Conservation (phyloP, 2,888 invertebrate species). For the Drosophila flavopinicola region DNA sequence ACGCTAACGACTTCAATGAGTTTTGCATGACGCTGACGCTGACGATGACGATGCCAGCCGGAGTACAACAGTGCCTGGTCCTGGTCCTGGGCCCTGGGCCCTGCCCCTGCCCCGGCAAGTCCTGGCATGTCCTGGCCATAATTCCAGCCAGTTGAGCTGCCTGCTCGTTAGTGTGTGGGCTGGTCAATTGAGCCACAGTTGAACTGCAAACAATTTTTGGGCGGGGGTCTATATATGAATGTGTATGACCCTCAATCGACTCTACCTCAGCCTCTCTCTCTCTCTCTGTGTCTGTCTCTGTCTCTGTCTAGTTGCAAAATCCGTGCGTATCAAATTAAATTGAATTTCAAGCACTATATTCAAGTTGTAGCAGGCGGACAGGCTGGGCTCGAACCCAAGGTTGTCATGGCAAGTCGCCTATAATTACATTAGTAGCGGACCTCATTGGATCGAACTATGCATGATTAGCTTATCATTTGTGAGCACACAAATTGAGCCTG, state of each 20-base stretch:
- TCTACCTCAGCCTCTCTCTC: constrained; percentile 4
- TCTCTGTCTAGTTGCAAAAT: constrained; percentile 58
- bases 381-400: constrained; percentile 24
- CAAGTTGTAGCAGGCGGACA: constrained; percentile 20
- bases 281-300: too few relatives aligned
- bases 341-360: constrained; percentile 71
- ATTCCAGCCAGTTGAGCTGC: constrained; percentile 32
- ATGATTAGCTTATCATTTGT: constrained; percentile 69
- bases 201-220: constrained; percentile 72
- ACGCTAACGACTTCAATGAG: constrained; percentile 75
- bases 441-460: constrained; percentile 52
- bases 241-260: constrained; percentile 22
- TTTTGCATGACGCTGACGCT: constrained; percentile 68
- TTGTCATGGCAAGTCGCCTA: constrained; percentile 61
- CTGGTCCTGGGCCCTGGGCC: too few relatives aligned
- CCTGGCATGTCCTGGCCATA: constrained; percentile 15
- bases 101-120: constrained; percentile 24
- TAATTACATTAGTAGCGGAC: constrained; percentile 72
- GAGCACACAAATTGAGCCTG: constrained; percentile 20
- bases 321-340: constrained; percentile 73
- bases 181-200: constrained; percentile 74
- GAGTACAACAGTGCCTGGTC: constrained; percentile 47
- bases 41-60: constrained; percentile 41
- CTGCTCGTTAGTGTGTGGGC: constrained; percentile 46
- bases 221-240: not conserved